Evolutionary conservation across 1,140 invertebrate genomes (phyloP), one percentile per base, ranked within the genome.

Genomic region (Dreissena polymorpha): DNA sequence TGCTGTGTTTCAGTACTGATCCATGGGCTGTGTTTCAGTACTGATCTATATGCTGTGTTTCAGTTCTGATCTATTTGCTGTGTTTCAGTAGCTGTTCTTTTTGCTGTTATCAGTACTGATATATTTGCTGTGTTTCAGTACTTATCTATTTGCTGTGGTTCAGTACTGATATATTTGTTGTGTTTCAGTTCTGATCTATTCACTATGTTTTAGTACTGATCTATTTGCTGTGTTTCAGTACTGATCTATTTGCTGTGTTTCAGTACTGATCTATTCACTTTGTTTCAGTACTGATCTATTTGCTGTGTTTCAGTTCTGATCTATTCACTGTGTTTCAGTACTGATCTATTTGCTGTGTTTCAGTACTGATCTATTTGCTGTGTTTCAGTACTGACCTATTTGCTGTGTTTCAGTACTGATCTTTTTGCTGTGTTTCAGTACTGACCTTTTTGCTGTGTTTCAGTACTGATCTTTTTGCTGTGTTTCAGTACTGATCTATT

Each of bases 241-340:
- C 92, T 96, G n/a, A n/a, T 39, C 39, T 39, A 39, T 39, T 39
- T 8, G 39, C 39, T 39, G 39, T 39, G 39, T 89, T 89, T 69
- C 88, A 93, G 91, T 99, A 99, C 92, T 96, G n/a, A n/a, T 39
- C 39, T 39, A 39, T 39, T 39, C 39, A 8, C 39, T 39, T 2
- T 39, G 39, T 89, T 89, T 69, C 88, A 93, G 91, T 99, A 99
- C 92, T 96, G n/a, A n/a, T n/a, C n/a, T n/a, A n/a, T n/a, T n/a
- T n/a, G n/a, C n/a, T n/a, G n/a, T n/a, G n/a, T n/a, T n/a, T n/a
- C n/a, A n/a, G n/a, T n/a, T n/a, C n/a, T n/a, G n/a, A n/a, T 39
- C 39, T 39, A 39, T 39, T 39, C 39, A 8, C 39, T 39, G 39
- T 39, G 39, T 89, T 89, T 69, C 88, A 93, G 91, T 99, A 99